These are phyloP conservation scores for Frankliniella fusca DNA, from an alignment of 2,888 invertebrate species.

Conservation along the genomic window DNA sequence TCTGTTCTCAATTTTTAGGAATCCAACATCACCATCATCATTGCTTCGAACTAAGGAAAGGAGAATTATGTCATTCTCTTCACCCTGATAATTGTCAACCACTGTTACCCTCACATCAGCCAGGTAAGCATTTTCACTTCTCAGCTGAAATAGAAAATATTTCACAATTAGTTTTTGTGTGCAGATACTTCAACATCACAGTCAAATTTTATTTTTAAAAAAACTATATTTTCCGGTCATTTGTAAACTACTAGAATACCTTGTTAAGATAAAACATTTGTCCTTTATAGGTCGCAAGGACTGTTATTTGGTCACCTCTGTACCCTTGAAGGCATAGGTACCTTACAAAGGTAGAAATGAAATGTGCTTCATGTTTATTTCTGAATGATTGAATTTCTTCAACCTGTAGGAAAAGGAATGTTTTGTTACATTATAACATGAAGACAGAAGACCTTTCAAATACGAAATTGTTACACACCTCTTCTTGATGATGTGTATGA, in stretches of 20 bases:
- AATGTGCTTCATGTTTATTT: constrained; percentile 62
- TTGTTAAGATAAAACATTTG: constrained; percentile 59
- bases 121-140: constrained; percentile 44
- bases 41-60: constrained; percentile 76
- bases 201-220: neutral
- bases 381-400: constrained; percentile 57
- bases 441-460: neutral
- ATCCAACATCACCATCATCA: constrained; percentile 62
- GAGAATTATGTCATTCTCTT: constrained; percentile 73
- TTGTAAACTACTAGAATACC: constrained; percentile 43
- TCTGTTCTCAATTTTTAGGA: constrained; percentile 63
- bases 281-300: constrained; percentile 67
- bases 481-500: constrained; percentile 58
- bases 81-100: constrained; percentile 78
- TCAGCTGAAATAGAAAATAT: constrained; percentile 39
- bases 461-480: constrained; percentile 44
- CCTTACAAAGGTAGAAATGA: constrained; percentile 57
- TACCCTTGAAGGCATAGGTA: constrained; percentile 62
- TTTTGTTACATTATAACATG: neutral
- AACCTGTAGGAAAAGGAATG: constrained; percentile 39
- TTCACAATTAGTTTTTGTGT: no score
- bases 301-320: constrained; percentile 59
- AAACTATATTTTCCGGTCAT: neutral
- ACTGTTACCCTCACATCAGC: constrained; percentile 58
- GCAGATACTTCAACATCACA: neutral